Base-by-base conservation (phyloP, 2,888 invertebrate species). In the Melanotus villosus region DNA sequence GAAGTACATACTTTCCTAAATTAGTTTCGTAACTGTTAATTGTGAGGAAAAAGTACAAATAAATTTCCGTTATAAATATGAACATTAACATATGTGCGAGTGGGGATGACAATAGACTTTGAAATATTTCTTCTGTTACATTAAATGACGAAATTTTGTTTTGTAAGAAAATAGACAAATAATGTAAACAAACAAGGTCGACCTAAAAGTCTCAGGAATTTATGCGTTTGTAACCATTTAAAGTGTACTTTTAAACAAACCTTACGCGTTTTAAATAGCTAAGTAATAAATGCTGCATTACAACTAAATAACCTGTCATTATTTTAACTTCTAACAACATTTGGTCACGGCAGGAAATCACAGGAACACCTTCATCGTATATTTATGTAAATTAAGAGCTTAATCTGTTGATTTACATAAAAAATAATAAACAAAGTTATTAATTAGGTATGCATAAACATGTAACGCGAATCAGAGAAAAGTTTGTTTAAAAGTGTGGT, bases 21-120 rank as follows among this genome's bases (percentile, higher is more conserved):
- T 52, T 52, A 52, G 52, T 52, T 52, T 32, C 32, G 16, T 18
- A 52, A 52, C 52, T 23, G 34, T 32, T 50, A 32, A 52, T 30
- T 52, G 10, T 23, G 16, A n/a, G 26, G 26, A 18, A 47, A 47
- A 47, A n/a, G n/a, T n/a, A 32, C 18, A 18, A 19, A 52, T 18
- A 32, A 19, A 32, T 32, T 32, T 30, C 32, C 52, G 32, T 52
- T 30, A 30, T 52, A 32, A 32, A 32, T 32, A 16, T 52, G n/a
- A 12, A 12, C 9, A 12, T 5, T 47, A 26, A 26, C n/a, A 7
- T 26, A 7, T 7, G 26, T 26, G 26, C 4, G 3, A 26, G n/a
- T 50, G 16, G 32, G 26, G 34, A 52, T 10, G 18, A 32, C 12
- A 18, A 52, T 6, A 47, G 7, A 2, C 30, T 16, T n/a, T 50